Base-by-base conservation (phyloP, 2,797 vertebrate genomes). In the Luscinia megarhynchos region DNA sequence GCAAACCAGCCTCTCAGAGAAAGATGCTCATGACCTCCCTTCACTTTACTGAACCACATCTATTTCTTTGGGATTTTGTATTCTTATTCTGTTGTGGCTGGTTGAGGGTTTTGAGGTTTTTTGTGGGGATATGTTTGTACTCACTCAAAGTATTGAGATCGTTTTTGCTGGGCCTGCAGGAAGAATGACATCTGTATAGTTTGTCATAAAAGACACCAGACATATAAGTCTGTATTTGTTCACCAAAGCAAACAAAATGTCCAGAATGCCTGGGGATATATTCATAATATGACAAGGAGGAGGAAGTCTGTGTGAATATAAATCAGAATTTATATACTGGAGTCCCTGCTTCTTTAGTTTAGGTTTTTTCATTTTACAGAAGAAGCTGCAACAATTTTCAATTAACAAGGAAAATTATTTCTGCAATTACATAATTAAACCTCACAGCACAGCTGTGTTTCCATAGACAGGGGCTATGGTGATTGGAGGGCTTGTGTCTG, bases 231-330 rank as follows among this genome's bases (percentile, higher is more conserved):
- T 63, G 6, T 36, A 17, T 76, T 74, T 85, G 26, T 87, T 90
- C 54, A 82, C 36, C 27, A 95, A 90, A 62, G 55, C 38, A 90
- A 92, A 87, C 6, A 76, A 79, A 92, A 86, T 43, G 55, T n/a
- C 41, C 51, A 72, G 64, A 88, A 70, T 84, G 27, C 20, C 41
- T 3, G 5, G 27, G 40, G 14, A 84, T 90, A 53, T 57, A 40
- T 38, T 81, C 19, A 21, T 72, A 67, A 46, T 72, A 72, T 34
- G 38, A 45, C 38, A 87, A 83, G 36, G 30, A 83, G 27, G 46
- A 84, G 58, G 36, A 40, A 59, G 32, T 41, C 53, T 73, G 6
- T 80, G 23, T 86, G 79, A 81, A 53, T 90, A 40, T 55, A 55
- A 61, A 90, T 82, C 46, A 82, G 57, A 74, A 63, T 67, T 55